These are phyloP conservation scores for Sturnira hondurensis DNA, from an alignment of 2,113 vertebrate genomes.

Conservation along the genomic window DNA sequence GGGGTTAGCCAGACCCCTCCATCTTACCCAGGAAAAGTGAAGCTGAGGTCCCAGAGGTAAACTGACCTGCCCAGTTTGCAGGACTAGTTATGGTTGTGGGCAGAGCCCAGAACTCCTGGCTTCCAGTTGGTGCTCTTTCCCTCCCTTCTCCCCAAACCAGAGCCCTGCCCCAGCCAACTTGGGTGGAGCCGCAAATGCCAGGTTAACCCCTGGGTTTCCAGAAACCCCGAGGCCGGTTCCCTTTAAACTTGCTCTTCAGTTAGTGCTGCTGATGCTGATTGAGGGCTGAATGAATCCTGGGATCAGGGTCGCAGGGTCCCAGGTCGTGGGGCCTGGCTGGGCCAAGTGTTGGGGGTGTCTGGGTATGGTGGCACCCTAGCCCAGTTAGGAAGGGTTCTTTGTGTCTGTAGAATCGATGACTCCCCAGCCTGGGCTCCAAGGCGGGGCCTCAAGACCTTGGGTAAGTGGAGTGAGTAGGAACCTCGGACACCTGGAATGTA, in stretches of 20 bases:
- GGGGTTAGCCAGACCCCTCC: neutral
- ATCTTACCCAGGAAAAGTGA: neutral
- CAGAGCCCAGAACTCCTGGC: constrained; percentile 11
- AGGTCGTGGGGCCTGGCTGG: neutral
- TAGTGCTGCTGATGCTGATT: neutral
- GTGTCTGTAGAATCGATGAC: neutral
- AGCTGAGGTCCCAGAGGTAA: neutral
- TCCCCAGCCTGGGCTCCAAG: neutral
- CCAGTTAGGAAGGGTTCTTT: neutral
- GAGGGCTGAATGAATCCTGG: neutral
- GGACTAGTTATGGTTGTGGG: constrained; percentile 11
- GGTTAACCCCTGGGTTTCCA: constrained; percentile 52
- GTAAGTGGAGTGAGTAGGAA: neutral
- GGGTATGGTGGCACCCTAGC: neutral
- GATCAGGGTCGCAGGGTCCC: neutral
- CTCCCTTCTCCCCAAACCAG: constrained; percentile 22
- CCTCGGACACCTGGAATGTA: neutral
- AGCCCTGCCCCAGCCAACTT: constrained; percentile 16
- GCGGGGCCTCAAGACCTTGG: neutral
- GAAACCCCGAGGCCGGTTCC: neutral
- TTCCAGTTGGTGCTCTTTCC: neutral
- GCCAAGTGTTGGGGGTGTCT: neutral
- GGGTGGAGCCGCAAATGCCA: constrained; percentile 6
- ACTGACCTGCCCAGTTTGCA: neutral
- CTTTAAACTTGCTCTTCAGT: neutral